Base-by-base conservation (phyloP, 1,140 invertebrate genomes). In the Triops longicaudatus region DNA sequence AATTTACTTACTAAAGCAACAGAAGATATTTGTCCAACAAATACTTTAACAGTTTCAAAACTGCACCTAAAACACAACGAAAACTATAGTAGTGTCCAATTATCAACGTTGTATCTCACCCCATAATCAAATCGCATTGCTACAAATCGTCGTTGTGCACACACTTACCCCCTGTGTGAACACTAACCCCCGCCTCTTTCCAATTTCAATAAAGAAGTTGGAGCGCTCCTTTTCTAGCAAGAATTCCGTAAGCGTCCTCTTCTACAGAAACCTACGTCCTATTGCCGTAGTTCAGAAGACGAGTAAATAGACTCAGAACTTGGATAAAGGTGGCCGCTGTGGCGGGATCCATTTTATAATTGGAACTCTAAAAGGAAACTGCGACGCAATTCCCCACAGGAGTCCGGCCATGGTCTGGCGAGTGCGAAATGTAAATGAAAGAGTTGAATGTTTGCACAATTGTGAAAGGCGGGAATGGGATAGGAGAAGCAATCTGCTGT, bases 361-460 rank as follows among this genome's bases (percentile, higher is more conserved):
- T 63, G 22, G 50, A 63, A 22, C 50, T 63, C 17, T 63, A 63
- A 63, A 63, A 63, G 50, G 50, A 63, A 63, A 63, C 50, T 63
- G 50, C 50, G 17, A 63, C 22, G 50, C 50, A 63, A 63, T 63
- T 63, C 50, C 50, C 50, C 50, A 63, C 50, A 63, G 50, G 50
- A 63, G 50, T 63, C 50, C 50, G 14, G 50, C 50, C 17, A 63
- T 22, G 50, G 50, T 63, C 50, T 63, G 50, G 50, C 50, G 50
- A 63, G 50, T 63, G 50, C 50, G 50, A 63, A 63, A 63, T 22
- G 50, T 22, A 63, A 63, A 63, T 63, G 50, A 22, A 63, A 63
- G 50, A 63, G 50, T 63, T 63, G 50, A 63, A 63, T 63, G 50
- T 63, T 63, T 63, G 50, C 50, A 63, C 50, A 63, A 63, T 63